Percentiles rank a stretch among this genome's conserved stretches.
Conservation (phyloP, 2,113 vertebrate species). For the Coturnix japonica region DNA sequence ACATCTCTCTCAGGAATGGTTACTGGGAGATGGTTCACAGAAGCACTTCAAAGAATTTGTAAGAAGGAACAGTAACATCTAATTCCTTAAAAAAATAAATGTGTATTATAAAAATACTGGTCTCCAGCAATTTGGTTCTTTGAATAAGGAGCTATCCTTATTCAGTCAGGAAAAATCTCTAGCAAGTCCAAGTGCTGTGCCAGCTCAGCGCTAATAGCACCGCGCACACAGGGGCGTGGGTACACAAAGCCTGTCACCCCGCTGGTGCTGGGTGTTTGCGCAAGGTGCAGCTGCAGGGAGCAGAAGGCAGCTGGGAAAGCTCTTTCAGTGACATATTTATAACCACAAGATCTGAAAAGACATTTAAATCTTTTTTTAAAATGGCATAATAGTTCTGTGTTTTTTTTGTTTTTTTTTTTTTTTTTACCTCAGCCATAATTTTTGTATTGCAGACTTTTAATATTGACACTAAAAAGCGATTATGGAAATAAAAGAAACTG, state of each 20-base stretch:
- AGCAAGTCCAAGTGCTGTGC: not conserved
- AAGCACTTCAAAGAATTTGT: not conserved
- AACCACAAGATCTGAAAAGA: not conserved
- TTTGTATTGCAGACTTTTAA: not conserved
- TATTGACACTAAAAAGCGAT: not conserved
- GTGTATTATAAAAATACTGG: not conserved
- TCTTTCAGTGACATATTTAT: not conserved
- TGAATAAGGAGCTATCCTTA: not conserved
- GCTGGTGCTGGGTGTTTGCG: not conserved
- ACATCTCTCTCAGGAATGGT: not conserved
- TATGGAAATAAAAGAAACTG: not conserved
- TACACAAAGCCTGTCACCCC: not conserved
- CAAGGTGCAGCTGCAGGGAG: not conserved
- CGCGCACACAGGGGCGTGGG: accelerated
- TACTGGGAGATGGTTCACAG: not conserved
- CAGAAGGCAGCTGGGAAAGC: not conserved
- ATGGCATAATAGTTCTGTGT: not conserved
- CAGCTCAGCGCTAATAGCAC: not conserved
- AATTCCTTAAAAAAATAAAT: not conserved
- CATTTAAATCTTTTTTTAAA: not conserved
- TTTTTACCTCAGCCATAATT: not conserved
- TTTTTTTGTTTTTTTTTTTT: too few relatives aligned
- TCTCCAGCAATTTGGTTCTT: not conserved
- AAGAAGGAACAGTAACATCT: not conserved
- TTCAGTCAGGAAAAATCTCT: not conserved